A percentile compares a stretch with the other conserved stretches of the same genome.
Conservation (phyloP, 2,888 invertebrate species). For the Drosophila tripunctata region DNA sequence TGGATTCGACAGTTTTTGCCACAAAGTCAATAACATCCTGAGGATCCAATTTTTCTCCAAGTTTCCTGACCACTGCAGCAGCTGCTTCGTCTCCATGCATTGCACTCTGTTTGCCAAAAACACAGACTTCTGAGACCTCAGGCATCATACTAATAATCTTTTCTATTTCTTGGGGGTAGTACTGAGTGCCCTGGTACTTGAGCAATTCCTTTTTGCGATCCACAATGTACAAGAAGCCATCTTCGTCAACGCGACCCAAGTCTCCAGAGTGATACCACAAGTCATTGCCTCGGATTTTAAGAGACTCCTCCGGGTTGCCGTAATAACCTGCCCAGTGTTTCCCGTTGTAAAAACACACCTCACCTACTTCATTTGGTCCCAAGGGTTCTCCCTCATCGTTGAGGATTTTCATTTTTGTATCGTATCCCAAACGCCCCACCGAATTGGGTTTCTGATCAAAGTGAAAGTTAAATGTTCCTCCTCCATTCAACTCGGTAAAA, state of each 20-base stretch:
- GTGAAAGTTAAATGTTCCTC: neutral
- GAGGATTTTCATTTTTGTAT: slow-evolving; percentile 63
- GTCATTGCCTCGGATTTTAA: slow-evolving; percentile 60
- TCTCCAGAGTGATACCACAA: slow-evolving; percentile 79
- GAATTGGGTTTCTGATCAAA: slow-evolving; percentile 10
- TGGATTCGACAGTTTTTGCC: slow-evolving; percentile 38
- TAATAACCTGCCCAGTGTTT: slow-evolving; percentile 71
- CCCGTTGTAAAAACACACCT: slow-evolving; percentile 50
- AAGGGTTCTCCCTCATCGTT: slow-evolving; percentile 56
- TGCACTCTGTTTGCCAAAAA: slow-evolving; percentile 68
- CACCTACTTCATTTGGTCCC: slow-evolving; percentile 63
- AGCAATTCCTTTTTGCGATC: slow-evolving; percentile 73
- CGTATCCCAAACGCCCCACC: slow-evolving; percentile 8
- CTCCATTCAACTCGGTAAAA: neutral
- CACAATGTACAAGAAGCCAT: slow-evolving; percentile 67
- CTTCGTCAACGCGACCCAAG: slow-evolving; percentile 76
- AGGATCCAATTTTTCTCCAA: slow-evolving; percentile 45
- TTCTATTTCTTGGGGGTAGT: slow-evolving; percentile 73
- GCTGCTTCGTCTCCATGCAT: slow-evolving; percentile 69
- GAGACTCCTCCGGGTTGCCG: slow-evolving; percentile 59
- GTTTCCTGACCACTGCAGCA: slow-evolving; percentile 59
- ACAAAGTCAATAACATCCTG: slow-evolving; percentile 51
- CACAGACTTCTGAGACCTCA: slow-evolving; percentile 65
- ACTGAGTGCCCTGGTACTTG: slow-evolving; percentile 61
- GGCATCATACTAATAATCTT: slow-evolving; percentile 58